phyloP scores from a whole-genome alignment of 2,888 invertebrate genomes.

The Myopa testacea region DNA sequence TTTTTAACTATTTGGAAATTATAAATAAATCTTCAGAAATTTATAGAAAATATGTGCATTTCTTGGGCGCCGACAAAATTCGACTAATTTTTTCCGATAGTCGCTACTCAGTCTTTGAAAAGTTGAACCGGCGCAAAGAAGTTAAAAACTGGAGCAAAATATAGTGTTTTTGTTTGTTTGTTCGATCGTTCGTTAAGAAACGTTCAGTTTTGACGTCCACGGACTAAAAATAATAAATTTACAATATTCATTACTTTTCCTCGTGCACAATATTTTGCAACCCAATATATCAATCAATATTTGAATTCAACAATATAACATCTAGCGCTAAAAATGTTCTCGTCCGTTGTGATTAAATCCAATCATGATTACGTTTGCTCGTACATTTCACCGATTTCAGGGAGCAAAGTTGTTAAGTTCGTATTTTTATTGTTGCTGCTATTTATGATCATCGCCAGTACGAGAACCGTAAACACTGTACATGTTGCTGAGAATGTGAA shows the following conservation, averaged over 20 bases:
- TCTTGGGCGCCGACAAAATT: slow-evolving; percentile 5
- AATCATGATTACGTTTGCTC: not conserved
- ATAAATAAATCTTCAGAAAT: slow-evolving; percentile 4
- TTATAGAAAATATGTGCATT: not conserved
- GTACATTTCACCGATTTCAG: not conserved
- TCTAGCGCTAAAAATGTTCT: not conserved
- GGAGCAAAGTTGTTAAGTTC: not conserved
- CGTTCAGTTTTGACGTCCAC: too few relatives aligned
- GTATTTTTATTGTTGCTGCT: slow-evolving; percentile 12
- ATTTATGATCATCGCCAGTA: not conserved
- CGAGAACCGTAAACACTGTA: not conserved
- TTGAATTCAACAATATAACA: not conserved
- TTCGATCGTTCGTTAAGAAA: too few relatives aligned
- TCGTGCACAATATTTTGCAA: too few relatives aligned
- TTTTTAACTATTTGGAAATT: slow-evolving; percentile 18
- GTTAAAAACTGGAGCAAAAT: not conserved
- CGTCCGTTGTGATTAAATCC: not conserved
- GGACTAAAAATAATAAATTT: not conserved
- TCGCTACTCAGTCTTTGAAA: not conserved
- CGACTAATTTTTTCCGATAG: not conserved
- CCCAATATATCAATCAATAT: not conserved
- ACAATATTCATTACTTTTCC: too few relatives aligned
- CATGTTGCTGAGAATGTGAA: not conserved
- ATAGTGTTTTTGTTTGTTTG: too few relatives aligned
- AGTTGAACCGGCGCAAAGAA: not conserved